These are phyloP conservation scores for Hemistola chrysoprasaria DNA, from an alignment of 2,888 invertebrate species.

Conservation along the genomic window DNA sequence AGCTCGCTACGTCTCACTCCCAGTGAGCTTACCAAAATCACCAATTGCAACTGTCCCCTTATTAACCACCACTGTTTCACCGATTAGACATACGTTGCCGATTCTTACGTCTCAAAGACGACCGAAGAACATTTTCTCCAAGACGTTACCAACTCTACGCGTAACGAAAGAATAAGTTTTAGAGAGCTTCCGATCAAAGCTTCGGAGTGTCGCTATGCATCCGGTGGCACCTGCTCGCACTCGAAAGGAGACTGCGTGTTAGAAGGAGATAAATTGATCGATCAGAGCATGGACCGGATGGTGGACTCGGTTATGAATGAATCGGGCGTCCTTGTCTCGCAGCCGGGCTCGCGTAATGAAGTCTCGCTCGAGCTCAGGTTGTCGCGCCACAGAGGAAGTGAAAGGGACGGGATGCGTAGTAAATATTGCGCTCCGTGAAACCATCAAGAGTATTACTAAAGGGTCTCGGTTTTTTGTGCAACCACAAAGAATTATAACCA, in stretches of 20 bases:
- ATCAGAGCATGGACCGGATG: conserved; percentile 78
- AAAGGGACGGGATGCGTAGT: conserved; percentile 80
- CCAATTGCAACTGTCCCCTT: conserved; percentile 71
- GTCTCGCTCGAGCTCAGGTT: conserved; percentile 71
- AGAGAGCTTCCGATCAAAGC: conserved; percentile 71
- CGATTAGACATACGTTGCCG: conserved; percentile 21
- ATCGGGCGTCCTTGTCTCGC: conserved; percentile 67
- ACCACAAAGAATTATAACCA: conserved; percentile 60
- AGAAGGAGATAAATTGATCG: conserved; percentile 79
- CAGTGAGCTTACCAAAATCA: conserved; percentile 75
- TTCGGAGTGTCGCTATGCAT: conserved; percentile 63
- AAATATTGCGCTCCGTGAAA: conserved; percentile 75
- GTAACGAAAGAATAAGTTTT: conserved; percentile 57
- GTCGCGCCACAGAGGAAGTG: conserved; percentile 79
- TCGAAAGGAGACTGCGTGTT: conserved; percentile 65
- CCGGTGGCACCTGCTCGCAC: conserved; percentile 80
- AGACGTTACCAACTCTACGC: conserved; percentile 28
- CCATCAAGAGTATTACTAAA: conserved; percentile 66
- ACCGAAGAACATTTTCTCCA: conserved; percentile 14
- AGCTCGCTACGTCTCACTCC: conserved; percentile 71
- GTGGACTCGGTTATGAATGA: conserved; percentile 81
- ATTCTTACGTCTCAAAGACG: conserved; percentile 34
- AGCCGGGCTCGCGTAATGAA: conserved; percentile 40
- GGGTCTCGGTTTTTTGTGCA: conserved; percentile 65
- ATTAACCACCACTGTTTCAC: conserved; percentile 48